Percentiles rank a stretch among this genome's conserved stretches.
Conservation (phyloP, 2,797 vertebrate species). For the Xiphorhynchus erythropygius region DNA sequence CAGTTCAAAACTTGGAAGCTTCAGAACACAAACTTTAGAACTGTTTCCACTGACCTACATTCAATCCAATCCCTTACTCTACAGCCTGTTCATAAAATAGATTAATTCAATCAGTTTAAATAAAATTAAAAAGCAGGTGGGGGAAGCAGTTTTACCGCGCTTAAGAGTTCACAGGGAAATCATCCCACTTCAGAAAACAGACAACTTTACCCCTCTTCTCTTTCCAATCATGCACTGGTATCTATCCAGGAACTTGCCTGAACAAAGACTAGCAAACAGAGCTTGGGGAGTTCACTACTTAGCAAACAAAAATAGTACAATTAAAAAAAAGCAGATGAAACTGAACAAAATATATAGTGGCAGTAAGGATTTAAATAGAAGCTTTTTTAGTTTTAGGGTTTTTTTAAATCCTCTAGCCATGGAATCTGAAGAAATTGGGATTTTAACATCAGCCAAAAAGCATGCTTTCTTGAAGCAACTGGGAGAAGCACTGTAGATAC, state of each 20-base stretch:
- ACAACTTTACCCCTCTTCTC: neutral
- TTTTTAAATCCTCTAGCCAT: neutral
- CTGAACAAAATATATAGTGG: neutral
- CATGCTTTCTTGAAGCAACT: neutral
- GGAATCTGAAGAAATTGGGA: neutral
- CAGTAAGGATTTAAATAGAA: neutral
- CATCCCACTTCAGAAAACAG: neutral
- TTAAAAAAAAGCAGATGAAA: neutral
- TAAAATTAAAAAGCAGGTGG: neutral
- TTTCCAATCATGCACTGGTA: neutral
- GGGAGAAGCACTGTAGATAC: neutral
- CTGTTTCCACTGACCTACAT: neutral
- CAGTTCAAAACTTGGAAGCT: neutral
- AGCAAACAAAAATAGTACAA: neutral
- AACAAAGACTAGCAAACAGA: neutral
- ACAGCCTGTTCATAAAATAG: neutral
- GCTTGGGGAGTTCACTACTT: neutral
- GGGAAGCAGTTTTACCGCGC: neutral
- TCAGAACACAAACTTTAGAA: neutral
- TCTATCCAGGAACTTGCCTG: neutral
- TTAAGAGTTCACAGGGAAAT: neutral
- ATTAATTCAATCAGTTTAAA: neutral
- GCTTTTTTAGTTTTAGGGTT: neutral
- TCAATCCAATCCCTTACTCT: neutral
- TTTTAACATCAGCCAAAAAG: neutral